Evolutionary conservation across 2,797 vertebrate species (phyloP).

Genomic region (Sebastes itinus): DNA sequence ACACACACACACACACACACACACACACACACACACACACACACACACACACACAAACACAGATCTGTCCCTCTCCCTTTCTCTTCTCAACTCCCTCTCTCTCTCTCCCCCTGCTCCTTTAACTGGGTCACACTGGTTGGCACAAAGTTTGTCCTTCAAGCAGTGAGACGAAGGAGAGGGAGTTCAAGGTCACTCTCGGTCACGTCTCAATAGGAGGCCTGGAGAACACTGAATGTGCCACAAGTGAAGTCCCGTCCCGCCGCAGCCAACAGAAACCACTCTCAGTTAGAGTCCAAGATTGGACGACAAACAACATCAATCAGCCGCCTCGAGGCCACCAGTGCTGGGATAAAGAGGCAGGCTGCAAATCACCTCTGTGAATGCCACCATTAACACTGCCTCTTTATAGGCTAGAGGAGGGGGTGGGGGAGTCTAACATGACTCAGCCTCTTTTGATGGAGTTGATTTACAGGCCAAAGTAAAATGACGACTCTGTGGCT

Average conservation of each 20-base stretch:
- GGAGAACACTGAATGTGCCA: constrained; percentile 12
- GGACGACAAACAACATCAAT: constrained; percentile 60
- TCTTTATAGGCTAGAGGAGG: constrained; percentile 31
- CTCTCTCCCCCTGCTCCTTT: constrained; percentile 16
- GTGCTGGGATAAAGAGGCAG: constrained; percentile 43
- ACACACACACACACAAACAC: constrained; percentile 35
- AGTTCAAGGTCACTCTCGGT: constrained; percentile 59
- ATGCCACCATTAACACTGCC: constrained; percentile 56
- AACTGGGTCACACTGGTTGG: constrained; percentile 68
- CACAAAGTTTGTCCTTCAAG: constrained; percentile 63
- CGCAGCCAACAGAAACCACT: constrained; percentile 31
- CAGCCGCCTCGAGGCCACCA: constrained; percentile 50
- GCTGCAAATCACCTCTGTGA: constrained; percentile 61
- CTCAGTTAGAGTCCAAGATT: constrained; percentile 18
- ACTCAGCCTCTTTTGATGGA: constrained; percentile 57
- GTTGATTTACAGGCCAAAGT: constrained; percentile 53
- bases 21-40: constrained; percentile 31
- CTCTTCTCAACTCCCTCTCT: constrained; percentile 19
- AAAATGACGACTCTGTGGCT: constrained; percentile 22
- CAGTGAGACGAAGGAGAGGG: constrained; percentile 14
- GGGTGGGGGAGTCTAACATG: constrained; percentile 21
- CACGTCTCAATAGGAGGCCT: constrained; percentile 26
- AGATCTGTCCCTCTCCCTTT: constrained; percentile 37
- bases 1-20: not conserved
- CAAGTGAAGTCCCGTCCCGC: constrained; percentile 7